phyloP scores from a whole-genome alignment of 1,140 invertebrate species.

The Paralvinella palmiformis region DNA sequence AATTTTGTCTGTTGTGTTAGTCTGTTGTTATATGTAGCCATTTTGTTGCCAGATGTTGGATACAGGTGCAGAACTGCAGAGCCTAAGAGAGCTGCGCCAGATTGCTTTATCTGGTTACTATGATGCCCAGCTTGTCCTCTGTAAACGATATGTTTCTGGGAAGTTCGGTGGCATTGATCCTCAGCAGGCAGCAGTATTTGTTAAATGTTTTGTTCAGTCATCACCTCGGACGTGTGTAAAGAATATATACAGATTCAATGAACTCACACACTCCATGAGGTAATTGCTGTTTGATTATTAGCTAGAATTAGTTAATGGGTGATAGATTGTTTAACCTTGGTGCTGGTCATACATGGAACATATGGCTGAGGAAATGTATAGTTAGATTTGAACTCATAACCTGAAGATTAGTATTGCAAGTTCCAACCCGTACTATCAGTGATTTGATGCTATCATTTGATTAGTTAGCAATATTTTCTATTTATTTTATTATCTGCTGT shows the following conservation, averaged over 20 bases:
- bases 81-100: constrained; percentile 38
- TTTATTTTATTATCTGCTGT: too few species aligned
- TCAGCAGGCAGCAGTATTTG: constrained; percentile 31
- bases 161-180: constrained; percentile 38
- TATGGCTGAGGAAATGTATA: too few species aligned
- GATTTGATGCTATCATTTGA: too few species aligned
- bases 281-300: constrained; percentile 21
- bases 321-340: too few species aligned
- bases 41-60: neutral
- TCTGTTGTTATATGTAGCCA: too few species aligned
- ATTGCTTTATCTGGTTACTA: constrained; percentile 30
- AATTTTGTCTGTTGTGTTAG: too few species aligned
- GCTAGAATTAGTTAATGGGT: too few species aligned
- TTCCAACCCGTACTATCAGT: too few species aligned
- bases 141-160: constrained; percentile 32
- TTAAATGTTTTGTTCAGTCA: constrained; percentile 37
- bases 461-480: too few species aligned
- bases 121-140: constrained; percentile 35
- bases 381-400: too few species aligned
- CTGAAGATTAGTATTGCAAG: too few species aligned
- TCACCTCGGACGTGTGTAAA: constrained; percentile 34
- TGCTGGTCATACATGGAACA: too few species aligned
- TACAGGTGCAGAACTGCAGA: constrained; percentile 26
- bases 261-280: constrained; percentile 45
- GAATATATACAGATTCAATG: constrained; percentile 30